Evolutionary conservation across 2,888 invertebrate genomes (phyloP).

Genomic region (Lasioglossum morio): DNA sequence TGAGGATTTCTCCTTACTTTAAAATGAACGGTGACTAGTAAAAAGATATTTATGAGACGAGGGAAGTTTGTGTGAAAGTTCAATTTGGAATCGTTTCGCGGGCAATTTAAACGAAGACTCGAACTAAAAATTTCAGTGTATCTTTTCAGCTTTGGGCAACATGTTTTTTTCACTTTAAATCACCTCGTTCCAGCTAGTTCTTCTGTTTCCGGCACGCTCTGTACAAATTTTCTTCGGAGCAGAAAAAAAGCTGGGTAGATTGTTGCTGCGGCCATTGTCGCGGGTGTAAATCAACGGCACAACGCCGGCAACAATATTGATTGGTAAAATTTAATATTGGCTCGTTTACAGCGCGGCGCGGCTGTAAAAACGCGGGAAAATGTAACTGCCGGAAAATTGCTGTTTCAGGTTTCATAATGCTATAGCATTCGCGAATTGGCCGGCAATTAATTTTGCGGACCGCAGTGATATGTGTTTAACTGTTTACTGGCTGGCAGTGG

Average conservation of each 20-base stretch:
- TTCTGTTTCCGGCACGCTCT: background rate
- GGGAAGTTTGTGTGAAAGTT: background rate
- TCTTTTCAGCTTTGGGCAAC: background rate
- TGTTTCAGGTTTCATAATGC: constrained; percentile 35
- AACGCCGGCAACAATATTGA: constrained; percentile 19
- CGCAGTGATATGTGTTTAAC: background rate
- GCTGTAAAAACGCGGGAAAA: constrained; percentile 36
- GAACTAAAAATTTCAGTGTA: background rate
- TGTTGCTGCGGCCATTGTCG: background rate
- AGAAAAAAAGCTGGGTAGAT: background rate
- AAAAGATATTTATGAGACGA: background rate
- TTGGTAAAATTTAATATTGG: constrained; percentile 35
- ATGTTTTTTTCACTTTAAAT: background rate
- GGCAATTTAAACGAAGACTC: background rate
- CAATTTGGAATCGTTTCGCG: background rate
- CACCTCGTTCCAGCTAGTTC: background rate
- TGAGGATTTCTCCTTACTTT: background rate
- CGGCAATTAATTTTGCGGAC: constrained; percentile 37
- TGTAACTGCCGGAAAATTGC: constrained; percentile 28
- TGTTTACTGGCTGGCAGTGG: constrained; percentile 19
- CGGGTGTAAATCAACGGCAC: constrained; percentile 20
- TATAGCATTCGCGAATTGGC: constrained; percentile 5
- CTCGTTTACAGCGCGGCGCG: background rate
- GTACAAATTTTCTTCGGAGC: background rate
- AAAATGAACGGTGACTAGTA: background rate